Evolutionary conservation across 2,797 vertebrate species (phyloP), one percentile per base, ranked within the genome.

Genomic region (Dendrocincla tyrannina): DNA sequence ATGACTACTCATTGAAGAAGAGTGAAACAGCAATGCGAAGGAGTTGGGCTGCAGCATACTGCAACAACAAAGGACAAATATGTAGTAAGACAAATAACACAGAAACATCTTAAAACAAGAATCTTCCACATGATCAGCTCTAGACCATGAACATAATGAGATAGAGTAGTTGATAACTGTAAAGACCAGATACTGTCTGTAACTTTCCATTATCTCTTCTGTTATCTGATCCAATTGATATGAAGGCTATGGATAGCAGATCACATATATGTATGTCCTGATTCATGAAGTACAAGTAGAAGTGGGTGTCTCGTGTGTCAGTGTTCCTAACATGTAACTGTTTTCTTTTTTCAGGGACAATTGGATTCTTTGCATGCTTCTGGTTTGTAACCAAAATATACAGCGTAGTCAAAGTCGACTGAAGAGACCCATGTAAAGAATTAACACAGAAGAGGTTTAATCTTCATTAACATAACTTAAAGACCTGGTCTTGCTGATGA

Each of bases 311-410:
- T 59, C 9, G 17, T 64, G 5, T 87, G 22, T 58, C 30, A 47
- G 11, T 58, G 66, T 62, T 67, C 33, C 42, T 80, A 69, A 80
- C 4, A 3, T 47, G 14, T 53, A 30, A 28, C 27, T 15, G 13
- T 77, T 60, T 81, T 95, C 42, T 69, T 49, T 72, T 91, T 95
- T 41, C 92, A 99, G 99, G 99, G 92, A 99, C 99, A 96, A 99
- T 99, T 97, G 99, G 99, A 95, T 99, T 99, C 98, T 99, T 99
- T 86, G 99, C 99, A 95, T 99, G 99, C 97, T 99, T 99, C 98
- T 99, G 99, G 99, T 99, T 99, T 98, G 99, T 99, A 96, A 99
- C 99, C 97, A 99, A 99, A 98, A 99, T 99, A 98, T 99, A 99
- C 99, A 99, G 99, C 19, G 99, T 99, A 97, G 99, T 99, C 88